Base-by-base conservation (phyloP, 2,797 vertebrate species). In the Sebastes itinus region DNA sequence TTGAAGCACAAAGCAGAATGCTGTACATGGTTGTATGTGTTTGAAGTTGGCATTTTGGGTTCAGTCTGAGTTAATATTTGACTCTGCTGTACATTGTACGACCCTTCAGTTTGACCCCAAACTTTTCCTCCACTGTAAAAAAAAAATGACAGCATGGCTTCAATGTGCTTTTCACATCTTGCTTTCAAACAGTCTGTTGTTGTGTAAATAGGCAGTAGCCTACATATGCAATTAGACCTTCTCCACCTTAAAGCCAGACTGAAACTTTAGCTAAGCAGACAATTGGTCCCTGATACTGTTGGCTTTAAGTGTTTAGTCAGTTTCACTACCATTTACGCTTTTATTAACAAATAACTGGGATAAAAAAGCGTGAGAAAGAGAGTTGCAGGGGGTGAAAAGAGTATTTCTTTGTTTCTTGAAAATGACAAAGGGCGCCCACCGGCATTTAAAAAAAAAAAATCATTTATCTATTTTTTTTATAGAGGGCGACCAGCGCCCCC, bases 1-100 rank as follows among this genome's bases (percentile, higher is more conserved):
- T 14, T 22, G n/a, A 49, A 35, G 42, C 12, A 33, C 38, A 64
- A 56, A 49, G 35, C 46, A 46, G 20, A 81, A 25, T 1, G 4
- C 7, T 20, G 23, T 8, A 13, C 6, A 25, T 6, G 35, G 55
- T 38, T 38, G 35, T 38, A 38, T 38, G 35, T 25, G 52, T 75
- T 68, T 79, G 12, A 70, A 61, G 69, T 35, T 78, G 18, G 13
- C 27, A 42, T 67, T 75, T 49, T 67, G 28, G 27, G 27, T 59
- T 63, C 13, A 72, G 33, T 25, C 52, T 25, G 22, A 78, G 87
- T 89, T 91, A 88, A 90, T 91, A 78, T 88, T 88, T 91, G 78
- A 91, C 66, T 67, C 28, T 14, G 6, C 14, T 60, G 2, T 46
- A 68, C 38, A 35, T 13, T 65, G 52, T 23, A 13, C 6, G 4